Conservation (phyloP, 2,113 vertebrate genomes). For the Ovis aries region ARS-UI_Ramb_v3.0 NC_056054.1:258195001-258195500, state of each 20-base stretch:
- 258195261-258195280: neutral
- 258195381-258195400: neutral
- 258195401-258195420: neutral
- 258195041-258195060: too few species aligned
- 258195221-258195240: neutral
- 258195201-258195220: neutral
- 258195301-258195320: neutral
- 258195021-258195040: too few species aligned
- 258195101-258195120: too few species aligned
- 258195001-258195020: rapidly evolving
- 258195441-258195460: neutral
- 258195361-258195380: neutral
- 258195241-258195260: neutral
- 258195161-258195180: neutral
- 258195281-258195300: neutral
- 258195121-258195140: neutral
- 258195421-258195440: neutral
- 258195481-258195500: neutral
- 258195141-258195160: neutral
- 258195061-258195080: too few species aligned
- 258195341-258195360: neutral
- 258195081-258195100: too few species aligned
- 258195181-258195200: neutral
- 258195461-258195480: neutral
- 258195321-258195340: neutral